phyloP scores from a whole-genome alignment of 53 echinoderm and acorn worm species.

The Antedon mediterranea region DNA sequence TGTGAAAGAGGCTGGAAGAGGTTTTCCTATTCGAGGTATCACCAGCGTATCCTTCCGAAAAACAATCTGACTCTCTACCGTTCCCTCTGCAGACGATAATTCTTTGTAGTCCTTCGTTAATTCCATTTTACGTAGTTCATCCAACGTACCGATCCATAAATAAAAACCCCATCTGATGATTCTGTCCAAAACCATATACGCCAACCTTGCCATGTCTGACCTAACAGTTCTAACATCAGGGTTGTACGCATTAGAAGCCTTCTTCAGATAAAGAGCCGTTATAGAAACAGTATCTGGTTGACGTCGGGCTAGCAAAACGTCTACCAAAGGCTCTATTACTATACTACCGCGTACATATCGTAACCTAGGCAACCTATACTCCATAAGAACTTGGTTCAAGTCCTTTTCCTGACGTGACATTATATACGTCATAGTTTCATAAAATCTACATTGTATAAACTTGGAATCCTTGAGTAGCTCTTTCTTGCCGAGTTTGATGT shows the following conservation, averaged over 20 bases:
- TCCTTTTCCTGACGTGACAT: conserved; percentile 74
- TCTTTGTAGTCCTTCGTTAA: conserved; percentile 47
- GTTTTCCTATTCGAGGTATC: conserved; percentile 75
- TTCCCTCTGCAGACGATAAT: conserved; percentile 43
- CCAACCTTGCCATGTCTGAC: conserved; percentile 83
- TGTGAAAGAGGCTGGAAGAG: conserved; percentile 63
- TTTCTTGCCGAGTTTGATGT: conserved; percentile 72
- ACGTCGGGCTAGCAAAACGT: conserved; percentile 53
- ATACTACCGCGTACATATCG: conserved; percentile 62
- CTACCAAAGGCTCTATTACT: conserved; percentile 56
- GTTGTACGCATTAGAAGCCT: conserved; percentile 52
- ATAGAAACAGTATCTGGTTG: conserved; percentile 52
- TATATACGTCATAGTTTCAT: conserved; percentile 79
- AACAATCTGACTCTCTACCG: conserved; percentile 58
- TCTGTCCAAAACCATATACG: conserved; percentile 65
- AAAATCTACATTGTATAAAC: conserved; percentile 75
- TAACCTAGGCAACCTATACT: conserved; percentile 63
- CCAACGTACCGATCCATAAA: conserved; percentile 71
- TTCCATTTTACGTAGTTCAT: conserved; percentile 70
- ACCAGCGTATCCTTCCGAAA: conserved; percentile 55
- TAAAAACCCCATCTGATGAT: conserved; percentile 74
- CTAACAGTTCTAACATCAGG: conserved; percentile 58
- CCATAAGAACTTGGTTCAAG: conserved; percentile 68
- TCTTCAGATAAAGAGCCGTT: conserved; percentile 53
- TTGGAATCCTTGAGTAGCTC: conserved; percentile 74